A percentile compares a stretch with the other conserved stretches of the same genome.
Evolutionary conservation across 2,888 invertebrate species (phyloP).

Genomic region (Clunio marinus): DNA sequence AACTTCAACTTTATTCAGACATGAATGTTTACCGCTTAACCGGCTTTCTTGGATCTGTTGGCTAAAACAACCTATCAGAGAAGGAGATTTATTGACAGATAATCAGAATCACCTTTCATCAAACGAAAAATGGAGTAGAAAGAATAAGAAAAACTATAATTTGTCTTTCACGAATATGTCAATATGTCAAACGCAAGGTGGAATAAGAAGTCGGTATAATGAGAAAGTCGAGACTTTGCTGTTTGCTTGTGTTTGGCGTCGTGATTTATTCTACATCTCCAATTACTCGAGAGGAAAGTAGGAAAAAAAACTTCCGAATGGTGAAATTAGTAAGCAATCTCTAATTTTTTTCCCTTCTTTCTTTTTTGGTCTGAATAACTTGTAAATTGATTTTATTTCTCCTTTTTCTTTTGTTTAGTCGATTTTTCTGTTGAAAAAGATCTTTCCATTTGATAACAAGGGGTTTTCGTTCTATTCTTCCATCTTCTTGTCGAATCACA

Average conservation of each 20-base stretch:
- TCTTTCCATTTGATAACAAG: too few relatives aligned
- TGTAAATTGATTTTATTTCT: constrained; percentile 33
- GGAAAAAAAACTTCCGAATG: constrained; percentile 32
- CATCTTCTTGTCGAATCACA: too few relatives aligned
- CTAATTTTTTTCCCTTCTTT: constrained; percentile 14
- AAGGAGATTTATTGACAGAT: constrained; percentile 36
- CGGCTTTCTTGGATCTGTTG: neutral
- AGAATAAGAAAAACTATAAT: neutral
- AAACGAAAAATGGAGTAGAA: neutral
- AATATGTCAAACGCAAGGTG: constrained; percentile 33
- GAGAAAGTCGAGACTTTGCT: constrained; percentile 9
- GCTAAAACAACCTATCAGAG: too few relatives aligned
- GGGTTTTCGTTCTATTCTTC: too few relatives aligned
- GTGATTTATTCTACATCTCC: constrained; percentile 29
- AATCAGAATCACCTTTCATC: constrained; percentile 34
- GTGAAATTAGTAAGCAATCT: constrained; percentile 32
- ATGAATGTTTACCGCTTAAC: neutral
- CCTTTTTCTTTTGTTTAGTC: constrained; percentile 15
- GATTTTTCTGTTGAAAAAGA: neutral
- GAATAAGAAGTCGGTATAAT: constrained; percentile 13
- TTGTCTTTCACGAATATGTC: constrained; percentile 31
- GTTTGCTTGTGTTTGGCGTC: neutral
- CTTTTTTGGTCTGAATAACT: constrained; percentile 20
- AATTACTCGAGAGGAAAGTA: constrained; percentile 18
- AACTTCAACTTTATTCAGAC: neutral